Percentiles rank a stretch among this genome's conserved stretches.
Evolutionary conservation across 2,888 invertebrate species (phyloP).

Genomic region (Drosophila gaucha): DNA sequence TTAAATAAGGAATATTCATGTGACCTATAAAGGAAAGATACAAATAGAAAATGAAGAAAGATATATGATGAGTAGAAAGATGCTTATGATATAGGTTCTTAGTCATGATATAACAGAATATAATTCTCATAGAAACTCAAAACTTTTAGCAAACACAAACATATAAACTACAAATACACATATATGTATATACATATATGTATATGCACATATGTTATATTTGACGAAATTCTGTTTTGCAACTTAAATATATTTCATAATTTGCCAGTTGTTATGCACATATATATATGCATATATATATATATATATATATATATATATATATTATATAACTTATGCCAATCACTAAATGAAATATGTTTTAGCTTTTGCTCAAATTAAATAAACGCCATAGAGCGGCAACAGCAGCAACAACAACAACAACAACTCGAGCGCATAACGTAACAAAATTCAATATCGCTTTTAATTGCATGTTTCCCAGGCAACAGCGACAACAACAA

Average conservation of each 20-base stretch:
- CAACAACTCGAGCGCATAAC: slow-evolving; percentile 69
- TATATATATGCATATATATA: too few species aligned
- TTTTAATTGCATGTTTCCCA: slow-evolving; percentile 79
- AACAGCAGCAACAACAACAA: slow-evolving; percentile 34
- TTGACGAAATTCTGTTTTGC: slow-evolving; percentile 1
- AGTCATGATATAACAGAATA: background rate
- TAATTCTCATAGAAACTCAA: background rate
- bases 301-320: too few species aligned
- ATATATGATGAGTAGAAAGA: too few species aligned
- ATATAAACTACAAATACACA: background rate
- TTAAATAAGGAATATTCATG: too few species aligned
- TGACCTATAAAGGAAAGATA: too few species aligned
- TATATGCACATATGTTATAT: slow-evolving; percentile 1
- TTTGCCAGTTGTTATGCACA: slow-evolving; percentile 31
- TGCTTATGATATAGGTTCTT: background rate
- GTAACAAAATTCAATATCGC: slow-evolving; percentile 81
- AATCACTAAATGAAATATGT: slow-evolving; percentile 77
- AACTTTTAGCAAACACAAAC: background rate
- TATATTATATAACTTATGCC: slow-evolving; percentile 68
- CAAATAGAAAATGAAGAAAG: background rate
- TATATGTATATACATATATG: too few species aligned
- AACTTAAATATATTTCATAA: slow-evolving; percentile 38
- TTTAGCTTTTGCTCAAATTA: slow-evolving; percentile 74
- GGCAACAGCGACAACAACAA: slow-evolving; percentile 60
- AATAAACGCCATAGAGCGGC: slow-evolving; percentile 67